Evolutionary conservation across 2,888 invertebrate species (phyloP), one percentile per base, ranked within the genome.

Genomic region (Scaptomyza polygonia): DNA sequence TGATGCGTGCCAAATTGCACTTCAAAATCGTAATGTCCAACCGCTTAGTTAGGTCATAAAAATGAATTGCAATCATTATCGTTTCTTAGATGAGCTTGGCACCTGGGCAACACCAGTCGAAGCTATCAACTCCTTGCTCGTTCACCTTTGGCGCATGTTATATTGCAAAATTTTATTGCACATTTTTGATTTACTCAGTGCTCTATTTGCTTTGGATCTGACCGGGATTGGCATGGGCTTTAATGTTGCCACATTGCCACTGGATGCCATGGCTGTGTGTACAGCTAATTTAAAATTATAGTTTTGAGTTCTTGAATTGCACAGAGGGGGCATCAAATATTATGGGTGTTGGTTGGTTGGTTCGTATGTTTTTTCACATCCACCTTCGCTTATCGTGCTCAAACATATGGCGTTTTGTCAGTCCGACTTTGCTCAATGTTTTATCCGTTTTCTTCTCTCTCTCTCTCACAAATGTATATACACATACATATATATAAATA

Each of bases 61-160:
- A 88, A 85, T 75, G 79, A 79, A 85, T 88, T 88, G 88, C 87
- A 81, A 83, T 86, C 87, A 86, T 86, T 84, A 86, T 88, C 88
- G 87, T 75, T 84, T 81, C 88, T 86, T 80, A 80, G 80, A 76
- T 82, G 77, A 79, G 73, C 73, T 73, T 67, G 69, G 52, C 65
- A 52, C 56, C 56, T 57, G 58, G 49, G 18, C 51, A n/a, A 5
- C 4, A 5, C 29, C 14, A 16, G n/a, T 12, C 7, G 8, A 30
- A 32, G 18, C 30, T 8, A 9, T n/a, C 39, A 14, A 16, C 32
- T 11, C 47, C n/a, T 11, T 9, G 4, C 12, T 6, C 9, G 29
- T 14, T 42, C 49, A 72, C 69, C 73, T 76, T 68, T 67, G 66
- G 55, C 59, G 70, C 55, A 72, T 75, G 65, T 65, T 69, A 65